Evolutionary conservation across 2,797 vertebrate species (phyloP).

Genomic region (Lepus oiostolus): DNA sequence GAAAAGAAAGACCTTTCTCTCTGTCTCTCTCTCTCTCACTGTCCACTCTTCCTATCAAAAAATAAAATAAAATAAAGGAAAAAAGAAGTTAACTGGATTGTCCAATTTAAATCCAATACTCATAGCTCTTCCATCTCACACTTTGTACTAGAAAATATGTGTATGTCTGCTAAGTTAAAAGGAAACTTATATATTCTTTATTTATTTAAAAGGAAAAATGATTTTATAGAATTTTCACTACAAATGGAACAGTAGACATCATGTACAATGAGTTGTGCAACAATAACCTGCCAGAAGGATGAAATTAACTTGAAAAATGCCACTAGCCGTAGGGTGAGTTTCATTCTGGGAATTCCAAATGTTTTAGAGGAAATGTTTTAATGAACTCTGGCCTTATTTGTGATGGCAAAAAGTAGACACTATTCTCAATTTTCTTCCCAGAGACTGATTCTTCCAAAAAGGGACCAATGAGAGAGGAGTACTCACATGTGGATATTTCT

Average conservation of each 20-base stretch:
- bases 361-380: background rate
- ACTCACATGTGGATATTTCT: background rate
- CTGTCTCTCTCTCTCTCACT: too few species aligned
- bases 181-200: background rate
- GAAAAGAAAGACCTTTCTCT: too few species aligned
- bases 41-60: too few species aligned
- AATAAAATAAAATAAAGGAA: too few species aligned
- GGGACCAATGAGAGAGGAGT: background rate
- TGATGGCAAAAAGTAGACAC: background rate
- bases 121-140: background rate
- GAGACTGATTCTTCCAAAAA: constrained; percentile 7
- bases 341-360: background rate
- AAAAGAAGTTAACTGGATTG: background rate
- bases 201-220: constrained; percentile 11
- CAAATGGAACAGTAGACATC: background rate
- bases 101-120: background rate
- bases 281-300: background rate
- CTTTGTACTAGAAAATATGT: background rate
- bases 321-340: background rate
- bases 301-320: background rate
- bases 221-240: background rate
- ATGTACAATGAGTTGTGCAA: background rate
- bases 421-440: constrained; percentile 12
- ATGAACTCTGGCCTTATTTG: background rate
- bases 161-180: background rate